A percentile compares a stretch with the other conserved stretches of the same genome.
Conservation (phyloP, 1,140 invertebrate species). For the Trichonephila clavipes region DNA sequence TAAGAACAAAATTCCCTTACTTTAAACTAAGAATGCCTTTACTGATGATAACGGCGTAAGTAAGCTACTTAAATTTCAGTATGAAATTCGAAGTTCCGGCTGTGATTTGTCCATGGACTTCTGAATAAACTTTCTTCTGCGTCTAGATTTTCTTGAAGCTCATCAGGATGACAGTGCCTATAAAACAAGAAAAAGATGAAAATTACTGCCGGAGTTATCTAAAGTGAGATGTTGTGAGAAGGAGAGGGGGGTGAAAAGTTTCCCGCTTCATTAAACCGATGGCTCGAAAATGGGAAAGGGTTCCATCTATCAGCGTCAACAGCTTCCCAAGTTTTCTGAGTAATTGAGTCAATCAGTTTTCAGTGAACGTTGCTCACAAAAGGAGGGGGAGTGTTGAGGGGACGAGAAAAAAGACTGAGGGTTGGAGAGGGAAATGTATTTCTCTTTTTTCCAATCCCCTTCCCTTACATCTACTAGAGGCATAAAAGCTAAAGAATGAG, state of each 20-base stretch:
- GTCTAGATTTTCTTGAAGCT: conserved; percentile 51
- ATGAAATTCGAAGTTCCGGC: background rate
- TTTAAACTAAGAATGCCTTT: background rate
- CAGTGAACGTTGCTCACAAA: conserved; percentile 72
- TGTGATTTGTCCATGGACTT: conserved; percentile 21
- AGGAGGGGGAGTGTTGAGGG: conserved; percentile 38
- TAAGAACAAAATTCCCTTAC: background rate
- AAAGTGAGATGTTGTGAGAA: conserved; percentile 72
- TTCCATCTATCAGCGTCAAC: conserved; percentile 74
- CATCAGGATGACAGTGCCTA: conserved; percentile 70
- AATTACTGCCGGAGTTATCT: conserved; percentile 74
- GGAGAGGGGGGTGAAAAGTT: conserved; percentile 49
- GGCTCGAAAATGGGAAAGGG: conserved; percentile 66
- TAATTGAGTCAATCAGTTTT: conserved; percentile 77
- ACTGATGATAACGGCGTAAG: background rate
- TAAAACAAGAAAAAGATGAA: conserved; percentile 76
- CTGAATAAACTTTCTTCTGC: background rate
- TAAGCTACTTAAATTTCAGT: conserved; percentile 32
- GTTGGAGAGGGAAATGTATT: conserved; percentile 43
- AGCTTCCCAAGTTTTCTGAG: conserved; percentile 76
- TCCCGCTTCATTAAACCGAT: conserved; percentile 76
- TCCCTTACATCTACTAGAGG: conserved; percentile 13
- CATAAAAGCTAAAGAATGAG: conserved; percentile 37
- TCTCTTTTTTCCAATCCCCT: conserved; percentile 23
- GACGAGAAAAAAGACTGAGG: conserved; percentile 41